phyloP scores from a whole-genome alignment of 2,113 vertebrate genomes.

The Tragulus kanchil region DNA sequence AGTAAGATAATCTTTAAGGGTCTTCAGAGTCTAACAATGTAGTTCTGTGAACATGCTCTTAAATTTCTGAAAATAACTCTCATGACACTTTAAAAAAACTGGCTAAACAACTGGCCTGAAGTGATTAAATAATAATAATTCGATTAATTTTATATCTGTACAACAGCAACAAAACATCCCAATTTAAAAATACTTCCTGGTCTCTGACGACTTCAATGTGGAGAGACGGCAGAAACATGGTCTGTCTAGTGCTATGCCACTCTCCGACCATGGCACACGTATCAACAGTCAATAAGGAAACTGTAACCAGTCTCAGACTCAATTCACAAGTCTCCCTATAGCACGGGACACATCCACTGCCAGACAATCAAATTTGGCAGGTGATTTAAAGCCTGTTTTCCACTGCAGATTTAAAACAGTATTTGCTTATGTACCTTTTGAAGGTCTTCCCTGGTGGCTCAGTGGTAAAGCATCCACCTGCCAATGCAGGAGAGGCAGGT shows the following conservation, averaged over 20 bases:
- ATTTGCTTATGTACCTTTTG: conserved; percentile 16
- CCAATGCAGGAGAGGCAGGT: background rate
- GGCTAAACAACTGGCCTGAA: background rate
- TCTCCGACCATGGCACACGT: background rate
- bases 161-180: background rate
- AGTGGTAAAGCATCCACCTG: background rate
- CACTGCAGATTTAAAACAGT: conserved; percentile 28
- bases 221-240: background rate
- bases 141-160: background rate
- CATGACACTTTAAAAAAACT: background rate
- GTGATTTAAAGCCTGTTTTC: conserved; percentile 59
- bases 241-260: background rate
- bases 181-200: background rate
- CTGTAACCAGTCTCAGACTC: conserved; percentile 23
- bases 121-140: background rate
- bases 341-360: conserved; percentile 25
- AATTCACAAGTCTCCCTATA: conserved; percentile 11
- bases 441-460: background rate
- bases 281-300: conserved; percentile 53
- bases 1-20: background rate
- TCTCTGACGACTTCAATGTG: background rate
- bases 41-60: conserved; percentile 25
- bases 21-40: conserved; percentile 34
- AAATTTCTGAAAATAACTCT: conserved; percentile 51
- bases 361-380: conserved; percentile 55